Evolutionary conservation across 2,888 invertebrate species (phyloP).

Genomic region (Danaus chrysippus): DNA sequence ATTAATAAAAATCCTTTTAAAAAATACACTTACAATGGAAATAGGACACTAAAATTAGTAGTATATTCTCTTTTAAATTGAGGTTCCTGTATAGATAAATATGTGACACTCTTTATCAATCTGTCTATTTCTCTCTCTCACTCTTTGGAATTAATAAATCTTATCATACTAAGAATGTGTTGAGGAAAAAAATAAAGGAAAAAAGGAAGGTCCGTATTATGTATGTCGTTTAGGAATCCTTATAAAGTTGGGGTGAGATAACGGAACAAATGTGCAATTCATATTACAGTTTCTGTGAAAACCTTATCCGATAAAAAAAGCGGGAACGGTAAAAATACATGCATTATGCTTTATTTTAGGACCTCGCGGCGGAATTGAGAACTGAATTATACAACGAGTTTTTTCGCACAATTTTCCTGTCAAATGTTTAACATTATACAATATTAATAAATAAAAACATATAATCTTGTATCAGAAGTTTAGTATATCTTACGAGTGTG

Average conservation of each 20-base stretch:
- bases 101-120: too few species aligned
- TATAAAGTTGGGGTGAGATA: background rate
- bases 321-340: background rate
- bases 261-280: background rate
- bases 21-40: too few species aligned
- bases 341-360: background rate
- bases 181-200: background rate
- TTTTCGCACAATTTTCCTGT: too few species aligned
- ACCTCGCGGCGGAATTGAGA: background rate
- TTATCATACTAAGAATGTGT: background rate
- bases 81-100: background rate
- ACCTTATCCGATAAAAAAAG: background rate
- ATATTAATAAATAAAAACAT: too few species aligned
- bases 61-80: too few species aligned
- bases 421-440: too few species aligned
- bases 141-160: background rate
- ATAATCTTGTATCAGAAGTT: too few species aligned
- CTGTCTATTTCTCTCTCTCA: too few species aligned
- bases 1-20: too few species aligned
- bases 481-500: too few species aligned
- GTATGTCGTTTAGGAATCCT: background rate
- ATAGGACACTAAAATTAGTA: too few species aligned
- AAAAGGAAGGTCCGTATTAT: background rate
- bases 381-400: too few species aligned
- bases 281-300: background rate